These are phyloP conservation scores for Globodera rostochiensis DNA, from an alignment of 1,140 invertebrate species.

Conservation along the genomic window DNA sequence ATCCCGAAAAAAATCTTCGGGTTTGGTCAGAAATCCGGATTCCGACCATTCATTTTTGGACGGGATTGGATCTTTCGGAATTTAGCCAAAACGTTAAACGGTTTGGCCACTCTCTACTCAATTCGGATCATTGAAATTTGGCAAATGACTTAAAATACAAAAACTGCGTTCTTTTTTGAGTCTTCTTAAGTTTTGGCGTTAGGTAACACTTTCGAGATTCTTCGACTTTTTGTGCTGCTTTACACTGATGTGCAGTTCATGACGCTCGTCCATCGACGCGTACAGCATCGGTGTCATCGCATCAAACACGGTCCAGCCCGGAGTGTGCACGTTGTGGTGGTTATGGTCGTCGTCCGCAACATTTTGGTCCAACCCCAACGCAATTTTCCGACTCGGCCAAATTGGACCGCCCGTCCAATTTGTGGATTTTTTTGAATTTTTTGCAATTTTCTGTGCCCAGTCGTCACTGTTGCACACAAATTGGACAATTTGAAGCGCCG, in stretches of 20 bases:
- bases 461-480: background rate
- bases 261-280: background rate
- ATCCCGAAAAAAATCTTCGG: too few relatives aligned
- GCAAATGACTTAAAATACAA: too few relatives aligned
- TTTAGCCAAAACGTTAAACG: too few relatives aligned
- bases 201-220: too few relatives aligned
- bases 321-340: background rate
- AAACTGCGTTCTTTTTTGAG: too few relatives aligned
- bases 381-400: background rate
- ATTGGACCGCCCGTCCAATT: background rate
- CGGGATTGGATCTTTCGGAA: too few relatives aligned
- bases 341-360: background rate
- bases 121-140: too few relatives aligned
- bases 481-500: background rate
- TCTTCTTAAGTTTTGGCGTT: too few relatives aligned
- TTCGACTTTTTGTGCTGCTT: background rate
- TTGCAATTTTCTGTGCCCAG: background rate
- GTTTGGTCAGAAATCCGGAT: too few relatives aligned
- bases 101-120: too few relatives aligned
- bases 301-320: background rate
- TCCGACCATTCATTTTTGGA: too few relatives aligned
- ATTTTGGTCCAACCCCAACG: background rate
- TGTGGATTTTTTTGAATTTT: background rate
- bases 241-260: background rate
- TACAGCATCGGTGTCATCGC: background rate